These are phyloP conservation scores for Arge pagana DNA, from an alignment of 2,888 invertebrate genomes.

Conservation along the genomic window DNA sequence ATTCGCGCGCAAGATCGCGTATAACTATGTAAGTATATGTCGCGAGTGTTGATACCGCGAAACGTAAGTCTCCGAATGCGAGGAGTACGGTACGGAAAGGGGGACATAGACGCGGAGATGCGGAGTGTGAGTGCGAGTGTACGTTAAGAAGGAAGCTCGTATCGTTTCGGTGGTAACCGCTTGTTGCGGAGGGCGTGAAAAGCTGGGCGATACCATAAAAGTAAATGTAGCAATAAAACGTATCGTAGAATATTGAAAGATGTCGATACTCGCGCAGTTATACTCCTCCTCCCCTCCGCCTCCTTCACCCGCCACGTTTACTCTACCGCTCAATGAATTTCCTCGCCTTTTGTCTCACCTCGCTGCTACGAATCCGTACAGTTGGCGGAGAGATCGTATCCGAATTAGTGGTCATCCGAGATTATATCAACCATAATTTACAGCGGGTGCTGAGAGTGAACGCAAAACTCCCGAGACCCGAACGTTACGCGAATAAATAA, in stretches of 20 bases:
- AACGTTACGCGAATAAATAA: no score
- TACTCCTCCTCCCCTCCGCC: conserved; percentile 8
- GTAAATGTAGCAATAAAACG: conserved; percentile 42
- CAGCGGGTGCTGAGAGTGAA: no score
- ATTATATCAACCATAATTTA: no score
- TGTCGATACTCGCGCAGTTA: conserved; percentile 12
- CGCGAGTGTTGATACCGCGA: no score
- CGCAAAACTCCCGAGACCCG: no score
- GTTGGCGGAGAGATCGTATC: no score
- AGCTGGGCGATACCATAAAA: conserved; percentile 40
- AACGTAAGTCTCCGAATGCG: no score
- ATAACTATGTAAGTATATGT: no score
- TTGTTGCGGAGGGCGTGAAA: conserved; percentile 35
- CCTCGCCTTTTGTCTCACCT: not conserved
- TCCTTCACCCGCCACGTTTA: not conserved
- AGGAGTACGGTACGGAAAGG: no score
- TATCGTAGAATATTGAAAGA: conserved; percentile 40
- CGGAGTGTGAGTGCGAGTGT: not conserved
- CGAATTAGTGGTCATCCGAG: no score
- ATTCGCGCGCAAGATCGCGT: conserved; percentile 18
- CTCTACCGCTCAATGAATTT: not conserved
- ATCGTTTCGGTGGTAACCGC: conserved; percentile 30
- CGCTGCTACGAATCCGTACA: no score
- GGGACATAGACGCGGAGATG: not conserved
- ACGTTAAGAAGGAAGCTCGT: no score